Conservation (phyloP, 1,140 invertebrate species). For the Latrodectus geometricus region DNA sequence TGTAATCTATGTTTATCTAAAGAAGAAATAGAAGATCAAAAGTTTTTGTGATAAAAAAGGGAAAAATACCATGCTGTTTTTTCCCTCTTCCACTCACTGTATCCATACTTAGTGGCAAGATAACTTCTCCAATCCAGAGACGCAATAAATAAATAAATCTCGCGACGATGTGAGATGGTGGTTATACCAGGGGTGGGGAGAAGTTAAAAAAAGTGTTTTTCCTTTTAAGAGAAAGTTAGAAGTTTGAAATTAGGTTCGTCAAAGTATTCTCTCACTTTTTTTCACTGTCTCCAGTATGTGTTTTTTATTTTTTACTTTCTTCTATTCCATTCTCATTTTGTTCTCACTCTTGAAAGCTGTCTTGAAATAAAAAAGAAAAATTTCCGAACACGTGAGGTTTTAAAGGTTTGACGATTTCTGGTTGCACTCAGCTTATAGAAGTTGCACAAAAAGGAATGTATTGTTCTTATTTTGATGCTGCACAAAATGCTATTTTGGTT, state of each 20-base stretch:
- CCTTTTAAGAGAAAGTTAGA: constrained; percentile 15
- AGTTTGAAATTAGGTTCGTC: constrained; percentile 60
- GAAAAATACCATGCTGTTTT: not conserved
- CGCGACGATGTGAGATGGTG: not conserved
- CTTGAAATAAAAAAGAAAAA: not conserved
- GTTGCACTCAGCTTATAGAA: too few relatives aligned
- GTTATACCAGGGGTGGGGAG: not conserved
- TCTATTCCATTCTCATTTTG: constrained; percentile 3
- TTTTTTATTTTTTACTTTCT: constrained; percentile 25
- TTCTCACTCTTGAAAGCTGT: constrained; percentile 9
- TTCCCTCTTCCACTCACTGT: not conserved
- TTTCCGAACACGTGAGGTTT: constrained; percentile 8
- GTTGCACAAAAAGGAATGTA: too few relatives aligned
- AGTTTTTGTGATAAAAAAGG: not conserved
- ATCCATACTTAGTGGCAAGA: not conserved
- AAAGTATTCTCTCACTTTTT: constrained; percentile 5
- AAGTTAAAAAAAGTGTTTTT: not conserved
- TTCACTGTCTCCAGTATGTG: not conserved
- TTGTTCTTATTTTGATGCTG: too few relatives aligned
- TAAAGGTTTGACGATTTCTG: too few relatives aligned
- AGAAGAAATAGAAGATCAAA: not conserved
- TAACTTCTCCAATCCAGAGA: not conserved
- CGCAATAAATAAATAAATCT: constrained; percentile 26
- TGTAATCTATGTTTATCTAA: not conserved
- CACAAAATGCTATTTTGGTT: too few relatives aligned